These are phyloP conservation scores for Erythrolamprus reginae DNA, from an alignment of 2,113 vertebrate genomes.

Conservation along the genomic window DNA sequence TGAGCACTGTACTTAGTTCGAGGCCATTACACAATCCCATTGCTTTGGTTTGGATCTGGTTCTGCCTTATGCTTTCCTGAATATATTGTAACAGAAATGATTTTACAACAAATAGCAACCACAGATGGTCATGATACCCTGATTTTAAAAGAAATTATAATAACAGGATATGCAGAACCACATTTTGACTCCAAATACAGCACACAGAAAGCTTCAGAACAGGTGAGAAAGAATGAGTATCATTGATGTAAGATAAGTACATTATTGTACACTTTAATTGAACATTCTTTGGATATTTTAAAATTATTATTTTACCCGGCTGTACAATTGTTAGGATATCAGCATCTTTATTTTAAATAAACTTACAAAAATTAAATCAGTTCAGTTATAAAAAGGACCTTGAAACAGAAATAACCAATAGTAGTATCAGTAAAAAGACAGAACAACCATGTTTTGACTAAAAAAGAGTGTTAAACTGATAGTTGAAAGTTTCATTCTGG, in stretches of 20 bases:
- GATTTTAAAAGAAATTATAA: conserved; percentile 43
- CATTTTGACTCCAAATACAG: conserved; percentile 24
- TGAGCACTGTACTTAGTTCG: neutral
- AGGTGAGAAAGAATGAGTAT: neutral
- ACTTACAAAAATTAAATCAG: neutral
- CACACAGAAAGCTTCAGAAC: neutral
- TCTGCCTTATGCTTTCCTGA: conserved; percentile 25
- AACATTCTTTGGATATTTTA: neutral
- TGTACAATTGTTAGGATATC: neutral
- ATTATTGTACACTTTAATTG: neutral
- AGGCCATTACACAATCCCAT: neutral
- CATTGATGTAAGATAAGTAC: neutral
- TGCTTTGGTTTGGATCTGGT: conserved; percentile 11
- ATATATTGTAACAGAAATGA: conserved; percentile 18
- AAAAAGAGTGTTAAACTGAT: neutral
- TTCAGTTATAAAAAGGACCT: neutral
- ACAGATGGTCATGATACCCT: conserved; percentile 40
- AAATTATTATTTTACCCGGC: neutral
- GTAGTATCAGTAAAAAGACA: neutral
- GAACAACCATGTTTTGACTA: neutral
- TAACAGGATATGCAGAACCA: conserved; percentile 30
- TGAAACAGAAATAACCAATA: neutral
- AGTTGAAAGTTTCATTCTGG: neutral
- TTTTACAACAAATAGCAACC: conserved; percentile 45
- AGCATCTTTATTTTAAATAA: neutral